Conservation (phyloP, 1,140 invertebrate species). For the Radopholus similis region DNA sequence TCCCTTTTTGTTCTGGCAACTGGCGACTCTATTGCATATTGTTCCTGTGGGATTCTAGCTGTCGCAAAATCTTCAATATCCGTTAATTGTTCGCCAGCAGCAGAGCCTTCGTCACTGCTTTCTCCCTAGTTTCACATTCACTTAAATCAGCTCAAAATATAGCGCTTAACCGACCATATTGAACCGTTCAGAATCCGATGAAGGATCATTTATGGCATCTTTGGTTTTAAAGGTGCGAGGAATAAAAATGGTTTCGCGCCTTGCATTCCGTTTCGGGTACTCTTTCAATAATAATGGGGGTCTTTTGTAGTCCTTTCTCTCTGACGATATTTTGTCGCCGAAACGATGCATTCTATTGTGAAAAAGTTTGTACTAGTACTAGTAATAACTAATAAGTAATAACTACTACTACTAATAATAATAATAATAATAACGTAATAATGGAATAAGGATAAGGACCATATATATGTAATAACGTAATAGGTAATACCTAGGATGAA, state of each 20-base stretch:
- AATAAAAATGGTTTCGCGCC: slow-evolving; percentile 34
- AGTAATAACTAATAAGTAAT: too few species aligned
- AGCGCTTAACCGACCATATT: slow-evolving; percentile 14
- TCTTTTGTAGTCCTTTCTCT: too few species aligned
- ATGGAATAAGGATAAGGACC: too few species aligned
- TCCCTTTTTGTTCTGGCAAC: background rate
- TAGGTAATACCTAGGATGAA: too few species aligned
- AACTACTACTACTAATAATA: too few species aligned
- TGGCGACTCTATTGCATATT: background rate
- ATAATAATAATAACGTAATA: too few species aligned
- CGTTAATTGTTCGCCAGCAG: background rate
- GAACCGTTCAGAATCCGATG: slow-evolving; percentile 7
- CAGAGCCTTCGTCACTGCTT: slow-evolving; percentile 3
- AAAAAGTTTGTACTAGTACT: too few species aligned
- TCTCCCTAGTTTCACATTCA: slow-evolving; percentile 5
- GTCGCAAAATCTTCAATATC: background rate
- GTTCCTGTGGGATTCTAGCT: background rate
- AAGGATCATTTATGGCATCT: background rate
- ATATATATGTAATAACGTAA: too few species aligned
- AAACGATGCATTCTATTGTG: too few species aligned
- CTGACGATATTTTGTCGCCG: too few species aligned
- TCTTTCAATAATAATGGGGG: too few species aligned
- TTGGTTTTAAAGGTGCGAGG: slow-evolving; percentile 18
- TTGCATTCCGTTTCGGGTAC: slow-evolving; percentile 16
- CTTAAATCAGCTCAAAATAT: slow-evolving; percentile 1